phyloP scores from a whole-genome alignment of 2,113 vertebrate species.

The Hippoglossus stenolepis region DNA sequence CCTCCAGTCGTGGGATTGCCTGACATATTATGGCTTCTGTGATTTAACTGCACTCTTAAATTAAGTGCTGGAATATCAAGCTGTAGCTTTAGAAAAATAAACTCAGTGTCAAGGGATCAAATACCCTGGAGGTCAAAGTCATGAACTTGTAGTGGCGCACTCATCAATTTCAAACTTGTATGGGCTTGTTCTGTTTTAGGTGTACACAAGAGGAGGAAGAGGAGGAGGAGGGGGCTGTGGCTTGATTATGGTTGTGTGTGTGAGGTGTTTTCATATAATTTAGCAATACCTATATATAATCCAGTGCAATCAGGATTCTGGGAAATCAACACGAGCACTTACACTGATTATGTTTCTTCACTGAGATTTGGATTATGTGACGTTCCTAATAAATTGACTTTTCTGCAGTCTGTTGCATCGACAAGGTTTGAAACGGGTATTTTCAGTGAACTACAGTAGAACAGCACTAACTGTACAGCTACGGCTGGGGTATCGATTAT shows the following conservation, averaged over 20 bases:
- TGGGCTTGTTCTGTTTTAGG: constrained; percentile 80
- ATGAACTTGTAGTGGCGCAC: constrained; percentile 79
- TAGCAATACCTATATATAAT: constrained; percentile 24
- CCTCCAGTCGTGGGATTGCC: constrained; percentile 91
- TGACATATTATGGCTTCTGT: constrained; percentile 99
- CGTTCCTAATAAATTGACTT: background rate
- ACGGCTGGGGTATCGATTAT: background rate
- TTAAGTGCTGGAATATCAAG: constrained; percentile 99
- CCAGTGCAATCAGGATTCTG: constrained; percentile 13
- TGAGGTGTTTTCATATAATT: constrained; percentile 39
- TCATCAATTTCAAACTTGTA: constrained; percentile 86
- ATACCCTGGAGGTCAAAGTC: constrained; percentile 87
- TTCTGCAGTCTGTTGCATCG: background rate
- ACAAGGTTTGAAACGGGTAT: background rate
- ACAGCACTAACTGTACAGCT: constrained; percentile 6
- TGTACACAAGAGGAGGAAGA: constrained; percentile 54
- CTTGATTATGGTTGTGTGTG: constrained; percentile 67
- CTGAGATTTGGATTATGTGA: background rate
- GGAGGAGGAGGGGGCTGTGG: constrained; percentile 56
- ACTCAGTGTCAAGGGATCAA: constrained; percentile 89
- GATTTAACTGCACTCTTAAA: constrained; percentile 99
- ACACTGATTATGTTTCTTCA: constrained; percentile 1
- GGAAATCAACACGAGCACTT: constrained; percentile 14
- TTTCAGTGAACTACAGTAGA: background rate
- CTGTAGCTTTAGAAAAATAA: constrained; percentile 96